Evolutionary conservation across 2,113 vertebrate genomes (phyloP).

Genomic region (Copsychus sechellarum): DNA sequence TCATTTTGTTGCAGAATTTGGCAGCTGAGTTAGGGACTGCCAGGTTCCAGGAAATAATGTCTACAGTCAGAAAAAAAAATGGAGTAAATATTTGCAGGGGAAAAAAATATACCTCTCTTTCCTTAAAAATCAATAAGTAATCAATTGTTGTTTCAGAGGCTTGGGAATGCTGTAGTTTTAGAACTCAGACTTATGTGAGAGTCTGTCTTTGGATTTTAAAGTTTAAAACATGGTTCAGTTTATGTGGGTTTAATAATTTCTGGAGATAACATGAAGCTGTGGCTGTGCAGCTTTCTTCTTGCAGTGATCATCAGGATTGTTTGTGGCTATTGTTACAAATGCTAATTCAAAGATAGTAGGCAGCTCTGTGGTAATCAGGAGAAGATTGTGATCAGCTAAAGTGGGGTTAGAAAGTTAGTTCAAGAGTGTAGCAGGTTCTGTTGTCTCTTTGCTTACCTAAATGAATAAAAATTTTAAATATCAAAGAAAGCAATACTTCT

Average conservation of each 20-base stretch:
- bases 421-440: neutral
- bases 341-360: neutral
- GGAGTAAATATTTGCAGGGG: constrained; percentile 7
- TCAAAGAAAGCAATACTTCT: neutral
- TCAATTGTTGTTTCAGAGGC: neutral
- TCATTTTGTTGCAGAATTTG: constrained; percentile 39
- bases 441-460: neutral
- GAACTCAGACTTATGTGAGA: neutral
- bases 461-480: neutral
- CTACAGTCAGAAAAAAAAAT: neutral
- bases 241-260: neutral
- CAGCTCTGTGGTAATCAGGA: neutral
- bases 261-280: neutral
- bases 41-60: constrained; percentile 23
- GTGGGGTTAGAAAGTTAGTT: neutral
- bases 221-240: neutral
- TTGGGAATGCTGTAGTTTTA: neutral
- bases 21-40: neutral
- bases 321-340: neutral
- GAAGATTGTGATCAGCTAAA: neutral
- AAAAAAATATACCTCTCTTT: constrained; percentile 3
- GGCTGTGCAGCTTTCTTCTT: neutral
- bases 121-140: neutral
- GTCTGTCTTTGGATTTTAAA: neutral
- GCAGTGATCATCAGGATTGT: neutral